Conservation (phyloP, 2,888 invertebrate genomes). For the Isoperla grammatica region DNA sequence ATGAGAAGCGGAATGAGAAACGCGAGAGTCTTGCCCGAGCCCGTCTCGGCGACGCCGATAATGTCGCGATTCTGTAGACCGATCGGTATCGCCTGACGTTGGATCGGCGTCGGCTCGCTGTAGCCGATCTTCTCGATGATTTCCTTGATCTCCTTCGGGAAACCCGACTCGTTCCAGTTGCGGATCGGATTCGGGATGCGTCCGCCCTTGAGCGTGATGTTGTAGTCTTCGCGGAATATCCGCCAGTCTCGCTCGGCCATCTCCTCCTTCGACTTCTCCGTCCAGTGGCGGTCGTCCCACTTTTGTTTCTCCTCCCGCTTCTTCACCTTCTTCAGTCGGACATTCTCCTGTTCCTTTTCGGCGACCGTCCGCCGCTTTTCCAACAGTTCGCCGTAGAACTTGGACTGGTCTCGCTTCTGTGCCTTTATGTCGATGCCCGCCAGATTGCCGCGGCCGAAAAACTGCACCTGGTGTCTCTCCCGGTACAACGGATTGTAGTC, state of each 20-base stretch:
- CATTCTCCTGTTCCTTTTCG: constrained; percentile 94
- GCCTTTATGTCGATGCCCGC: constrained; percentile 98
- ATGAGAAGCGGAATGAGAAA: constrained; percentile 94
- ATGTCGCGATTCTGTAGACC: constrained; percentile 92
- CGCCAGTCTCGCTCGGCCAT: constrained; percentile 99
- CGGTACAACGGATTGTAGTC: constrained; percentile 98
- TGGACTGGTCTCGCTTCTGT: constrained; percentile 90
- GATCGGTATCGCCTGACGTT: constrained; percentile 98
- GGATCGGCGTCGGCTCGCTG: constrained; percentile 98
- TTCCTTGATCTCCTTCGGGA: constrained; percentile 85
- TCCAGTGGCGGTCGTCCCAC: constrained; percentile 99
- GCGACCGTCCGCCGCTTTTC: constrained; percentile 93
- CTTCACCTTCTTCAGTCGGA: constrained; percentile 85
- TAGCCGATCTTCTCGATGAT: constrained; percentile 94
- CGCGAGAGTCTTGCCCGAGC: constrained; percentile 97
- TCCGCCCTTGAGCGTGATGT: constrained; percentile 96
- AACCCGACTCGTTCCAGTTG: constrained; percentile 89
- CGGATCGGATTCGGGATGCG: constrained; percentile 94
- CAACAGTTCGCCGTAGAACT: constrained; percentile 93
- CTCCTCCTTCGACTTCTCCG: constrained; percentile 85
- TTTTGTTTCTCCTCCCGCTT: constrained; percentile 96
- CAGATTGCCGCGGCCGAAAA: constrained; percentile 95
- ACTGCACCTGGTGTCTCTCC: constrained; percentile 94
- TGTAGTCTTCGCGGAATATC: constrained; percentile 99
- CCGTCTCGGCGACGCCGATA: constrained; percentile 99